phyloP scores from a whole-genome alignment of 1,140 invertebrate species.

The Helicoverpa armigera region DNA sequence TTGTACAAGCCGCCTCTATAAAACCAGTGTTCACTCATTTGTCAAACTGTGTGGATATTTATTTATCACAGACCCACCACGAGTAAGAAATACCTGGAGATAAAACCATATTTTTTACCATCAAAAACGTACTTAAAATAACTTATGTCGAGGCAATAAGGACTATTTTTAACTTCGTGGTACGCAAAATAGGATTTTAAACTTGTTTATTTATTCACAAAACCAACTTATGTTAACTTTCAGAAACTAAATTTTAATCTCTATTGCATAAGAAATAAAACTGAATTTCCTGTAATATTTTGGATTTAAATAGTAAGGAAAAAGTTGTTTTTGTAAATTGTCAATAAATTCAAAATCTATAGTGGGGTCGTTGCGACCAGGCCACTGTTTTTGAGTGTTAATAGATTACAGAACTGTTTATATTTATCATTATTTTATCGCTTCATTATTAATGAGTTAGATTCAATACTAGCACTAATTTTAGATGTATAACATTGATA shows the following conservation, averaged over 20 bases:
- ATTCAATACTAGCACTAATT: too few relatives aligned
- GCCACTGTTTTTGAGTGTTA: slow-evolving; percentile 78
- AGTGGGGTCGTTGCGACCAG: slow-evolving; percentile 59
- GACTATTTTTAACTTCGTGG: neutral
- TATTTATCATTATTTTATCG: slow-evolving; percentile 62
- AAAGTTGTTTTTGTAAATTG: slow-evolving; percentile 59
- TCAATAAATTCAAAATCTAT: slow-evolving; percentile 79
- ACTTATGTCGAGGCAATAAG: slow-evolving; percentile 47
- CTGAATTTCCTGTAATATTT: neutral
- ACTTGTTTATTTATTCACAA: slow-evolving; percentile 31
- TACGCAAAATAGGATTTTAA: slow-evolving; percentile 23
- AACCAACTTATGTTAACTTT: slow-evolving; percentile 4
- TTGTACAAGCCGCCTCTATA: slow-evolving; percentile 71
- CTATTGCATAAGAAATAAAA: neutral
- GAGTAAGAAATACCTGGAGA: slow-evolving; percentile 72
- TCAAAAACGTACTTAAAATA: slow-evolving; percentile 12
- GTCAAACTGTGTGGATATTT: slow-evolving; percentile 81
- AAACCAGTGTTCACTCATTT: slow-evolving; percentile 80
- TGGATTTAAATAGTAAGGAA: neutral
- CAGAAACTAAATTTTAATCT: neutral
- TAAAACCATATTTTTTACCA: slow-evolving; percentile 26
- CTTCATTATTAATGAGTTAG: slow-evolving; percentile 60
- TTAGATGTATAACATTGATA: too few relatives aligned
- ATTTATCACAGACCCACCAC: slow-evolving; percentile 81
- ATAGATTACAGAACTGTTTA: slow-evolving; percentile 64